These are phyloP conservation scores for Gerris lacustris DNA, from an alignment of 2,888 invertebrate species.

Conservation along the genomic window DNA sequence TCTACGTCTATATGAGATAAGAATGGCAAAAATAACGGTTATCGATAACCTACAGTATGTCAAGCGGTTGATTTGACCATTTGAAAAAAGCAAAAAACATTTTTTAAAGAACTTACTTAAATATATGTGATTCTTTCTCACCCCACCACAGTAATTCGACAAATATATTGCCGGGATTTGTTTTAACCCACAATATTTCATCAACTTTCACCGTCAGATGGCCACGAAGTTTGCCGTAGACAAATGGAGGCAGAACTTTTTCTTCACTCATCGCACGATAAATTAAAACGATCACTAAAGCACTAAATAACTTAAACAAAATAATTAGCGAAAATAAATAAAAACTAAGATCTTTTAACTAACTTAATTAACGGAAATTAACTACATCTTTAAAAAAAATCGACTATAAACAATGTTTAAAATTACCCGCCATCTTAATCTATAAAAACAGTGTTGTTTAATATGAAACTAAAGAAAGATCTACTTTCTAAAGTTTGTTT, in stretches of 20 bases:
- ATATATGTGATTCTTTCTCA: conserved; percentile 34
- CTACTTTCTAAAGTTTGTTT: neutral
- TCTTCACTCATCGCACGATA: conserved; percentile 12
- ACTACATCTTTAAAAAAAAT: neutral
- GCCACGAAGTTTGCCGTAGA: conserved; percentile 36
- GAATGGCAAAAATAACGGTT: too few species aligned
- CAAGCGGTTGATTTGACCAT: too few species aligned
- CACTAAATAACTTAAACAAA: neutral
- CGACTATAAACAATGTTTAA: neutral
- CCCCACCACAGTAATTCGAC: conserved; percentile 38
- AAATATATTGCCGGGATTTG: conserved; percentile 33
- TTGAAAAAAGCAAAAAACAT: too few species aligned
- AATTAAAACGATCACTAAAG: too few species aligned
- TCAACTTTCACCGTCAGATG: conserved; percentile 35
- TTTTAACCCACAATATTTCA: conserved; percentile 35
- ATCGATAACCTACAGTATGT: too few species aligned
- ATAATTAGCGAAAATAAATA: neutral
- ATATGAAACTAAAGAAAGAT: neutral
- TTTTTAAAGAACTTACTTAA: conserved; percentile 32
- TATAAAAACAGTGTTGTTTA: neutral
- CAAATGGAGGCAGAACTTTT: conserved; percentile 35
- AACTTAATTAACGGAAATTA: too few species aligned
- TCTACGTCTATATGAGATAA: too few species aligned
- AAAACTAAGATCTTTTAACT: too few species aligned
- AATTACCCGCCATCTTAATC: neutral